Evolutionary conservation across 2,113 vertebrate species (phyloP).

Genomic region (Sminthopsis crassicaudata): DNA sequence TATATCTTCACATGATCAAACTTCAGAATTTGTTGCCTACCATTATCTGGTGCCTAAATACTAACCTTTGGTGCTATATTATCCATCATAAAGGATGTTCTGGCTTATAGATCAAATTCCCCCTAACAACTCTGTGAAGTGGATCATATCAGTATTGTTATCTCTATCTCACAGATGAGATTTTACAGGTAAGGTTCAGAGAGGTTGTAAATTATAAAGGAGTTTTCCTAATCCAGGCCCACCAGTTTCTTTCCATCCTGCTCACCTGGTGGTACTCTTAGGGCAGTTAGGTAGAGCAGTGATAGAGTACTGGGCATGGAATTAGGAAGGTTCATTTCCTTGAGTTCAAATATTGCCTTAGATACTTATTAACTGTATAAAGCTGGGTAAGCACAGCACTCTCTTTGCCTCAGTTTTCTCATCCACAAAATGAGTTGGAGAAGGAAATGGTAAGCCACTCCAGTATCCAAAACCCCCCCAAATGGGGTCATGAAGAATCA

Average conservation of each 20-base stretch:
- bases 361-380: background rate
- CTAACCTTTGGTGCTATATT: no score
- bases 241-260: background rate
- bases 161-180: background rate
- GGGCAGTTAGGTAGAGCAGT: background rate
- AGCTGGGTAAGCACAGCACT: background rate
- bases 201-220: background rate
- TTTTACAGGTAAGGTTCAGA: background rate
- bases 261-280: background rate
- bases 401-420: background rate
- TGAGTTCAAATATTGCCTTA: background rate
- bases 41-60: no score
- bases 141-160: background rate
- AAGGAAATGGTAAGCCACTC: background rate
- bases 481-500: background rate
- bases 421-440: background rate
- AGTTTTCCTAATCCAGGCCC: background rate
- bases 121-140: background rate
- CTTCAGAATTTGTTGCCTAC: no score
- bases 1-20: no score
- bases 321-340: background rate
- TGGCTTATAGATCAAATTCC: background rate
- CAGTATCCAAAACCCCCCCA: background rate
- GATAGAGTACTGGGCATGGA: background rate
- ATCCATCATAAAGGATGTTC: background rate